Conservation (phyloP, 2,797 vertebrate genomes). For the Nasua narica region DNA sequence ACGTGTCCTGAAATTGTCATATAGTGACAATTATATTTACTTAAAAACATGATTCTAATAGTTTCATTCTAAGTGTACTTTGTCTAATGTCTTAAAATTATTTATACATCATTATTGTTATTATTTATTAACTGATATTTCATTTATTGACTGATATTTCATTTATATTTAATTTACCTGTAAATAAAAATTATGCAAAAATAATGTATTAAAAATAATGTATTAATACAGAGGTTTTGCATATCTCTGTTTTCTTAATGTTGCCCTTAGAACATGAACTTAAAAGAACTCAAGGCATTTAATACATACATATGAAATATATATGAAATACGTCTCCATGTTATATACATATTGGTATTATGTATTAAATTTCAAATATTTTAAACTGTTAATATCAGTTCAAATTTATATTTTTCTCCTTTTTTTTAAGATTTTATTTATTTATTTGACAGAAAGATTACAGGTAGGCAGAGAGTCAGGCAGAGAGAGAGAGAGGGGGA, state of each 20-base stretch:
- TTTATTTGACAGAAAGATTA: too few species aligned
- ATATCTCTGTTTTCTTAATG: background rate
- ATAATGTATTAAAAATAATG: background rate
- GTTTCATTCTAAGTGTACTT: background rate
- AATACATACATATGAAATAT: too few species aligned
- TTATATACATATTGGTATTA: too few species aligned
- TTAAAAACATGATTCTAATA: background rate
- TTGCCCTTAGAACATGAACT: background rate
- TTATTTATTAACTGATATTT: background rate
- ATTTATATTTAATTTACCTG: background rate
- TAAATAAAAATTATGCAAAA: background rate
- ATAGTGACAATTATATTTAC: background rate
- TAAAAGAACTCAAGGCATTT: background rate
- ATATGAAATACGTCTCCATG: too few species aligned
- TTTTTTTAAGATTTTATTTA: too few species aligned
- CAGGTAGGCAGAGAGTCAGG: too few species aligned
- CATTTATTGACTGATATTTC: background rate
- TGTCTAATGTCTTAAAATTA: background rate
- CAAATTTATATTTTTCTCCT: background rate
- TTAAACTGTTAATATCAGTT: background rate
- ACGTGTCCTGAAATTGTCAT: background rate
- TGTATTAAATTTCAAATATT: background rate
- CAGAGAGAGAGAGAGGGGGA: too few species aligned
- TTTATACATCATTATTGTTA: background rate
- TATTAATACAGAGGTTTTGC: background rate